phyloP scores from a whole-genome alignment of 2,797 vertebrate species.

The Falco columbarius region DNA sequence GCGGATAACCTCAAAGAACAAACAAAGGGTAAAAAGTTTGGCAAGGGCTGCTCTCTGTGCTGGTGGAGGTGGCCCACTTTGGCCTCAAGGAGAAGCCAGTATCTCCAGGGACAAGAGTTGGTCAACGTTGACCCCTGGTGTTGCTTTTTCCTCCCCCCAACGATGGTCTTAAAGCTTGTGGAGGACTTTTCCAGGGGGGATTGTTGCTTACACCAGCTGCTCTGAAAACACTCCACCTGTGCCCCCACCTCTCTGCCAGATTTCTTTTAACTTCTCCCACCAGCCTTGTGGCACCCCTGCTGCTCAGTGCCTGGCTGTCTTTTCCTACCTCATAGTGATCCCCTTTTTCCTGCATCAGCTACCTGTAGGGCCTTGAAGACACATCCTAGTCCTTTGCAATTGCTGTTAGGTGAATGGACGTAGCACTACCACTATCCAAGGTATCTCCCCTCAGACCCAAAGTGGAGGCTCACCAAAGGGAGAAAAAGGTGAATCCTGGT shows the following conservation, averaged over 20 bases:
- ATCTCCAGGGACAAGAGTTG: not conserved
- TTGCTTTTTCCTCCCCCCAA: not conserved
- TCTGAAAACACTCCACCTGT: not conserved
- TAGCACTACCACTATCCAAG: not conserved
- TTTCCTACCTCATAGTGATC: not conserved
- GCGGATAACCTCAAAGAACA: constrained; percentile 49
- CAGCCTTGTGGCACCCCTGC: not conserved
- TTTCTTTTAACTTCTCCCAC: not conserved
- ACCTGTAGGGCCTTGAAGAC: not conserved
- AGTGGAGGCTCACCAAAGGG: not conserved
- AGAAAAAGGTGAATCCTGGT: not conserved
- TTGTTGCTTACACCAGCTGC: not conserved
- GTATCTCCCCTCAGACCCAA: not conserved
- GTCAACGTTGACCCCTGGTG: not conserved
- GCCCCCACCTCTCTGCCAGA: not conserved
- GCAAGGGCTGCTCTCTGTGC: not conserved
- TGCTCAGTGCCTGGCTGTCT: not conserved
- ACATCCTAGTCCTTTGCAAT: not conserved
- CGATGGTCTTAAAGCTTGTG: not conserved
- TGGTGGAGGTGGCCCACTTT: not conserved
- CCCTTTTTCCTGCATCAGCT: not conserved
- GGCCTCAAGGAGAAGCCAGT: not conserved
- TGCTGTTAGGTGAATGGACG: not conserved
- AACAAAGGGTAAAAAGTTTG: not conserved
- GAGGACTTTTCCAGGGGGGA: not conserved